Conservation (phyloP, 2,888 invertebrate species). For the Desoria tigrina region DNA sequence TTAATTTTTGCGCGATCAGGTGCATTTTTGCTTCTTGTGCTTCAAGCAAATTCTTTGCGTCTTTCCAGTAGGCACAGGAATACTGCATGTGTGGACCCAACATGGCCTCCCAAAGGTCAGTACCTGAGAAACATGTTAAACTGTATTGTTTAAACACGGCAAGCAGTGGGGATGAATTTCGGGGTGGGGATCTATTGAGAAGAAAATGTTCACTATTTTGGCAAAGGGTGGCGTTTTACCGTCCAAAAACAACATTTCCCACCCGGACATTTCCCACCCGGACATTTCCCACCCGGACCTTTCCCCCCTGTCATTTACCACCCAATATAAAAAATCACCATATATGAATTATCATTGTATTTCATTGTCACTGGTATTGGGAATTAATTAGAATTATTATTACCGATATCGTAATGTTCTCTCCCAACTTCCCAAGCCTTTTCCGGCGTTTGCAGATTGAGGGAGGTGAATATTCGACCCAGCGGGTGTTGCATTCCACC, state of each 20-base stretch:
- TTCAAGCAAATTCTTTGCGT: conserved; percentile 15
- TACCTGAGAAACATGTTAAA: conserved; percentile 3
- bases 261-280: no score
- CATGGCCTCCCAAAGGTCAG: conserved; percentile 9
- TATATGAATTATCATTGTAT: no score
- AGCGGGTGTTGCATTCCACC: conserved; percentile 17
- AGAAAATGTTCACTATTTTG: no score
- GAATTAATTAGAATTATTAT: no score
- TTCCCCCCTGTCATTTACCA: no score
- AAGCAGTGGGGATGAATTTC: no score
- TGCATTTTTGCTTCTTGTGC: conserved; percentile 40
- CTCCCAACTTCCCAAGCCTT: conserved; percentile 33
- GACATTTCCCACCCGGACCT: no score
- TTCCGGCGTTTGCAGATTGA: conserved; percentile 33
- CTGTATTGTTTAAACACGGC: background rate
- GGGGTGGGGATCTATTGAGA: background rate
- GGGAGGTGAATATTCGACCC: conserved; percentile 25
- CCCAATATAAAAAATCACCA: no score
- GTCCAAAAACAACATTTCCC: no score
- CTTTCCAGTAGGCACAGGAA: conserved; percentile 15
- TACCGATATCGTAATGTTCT: conserved; percentile 37
- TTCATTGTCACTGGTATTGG: no score
- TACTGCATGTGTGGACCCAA: conserved; percentile 7
- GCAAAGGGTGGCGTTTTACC: no score
- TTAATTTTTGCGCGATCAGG: conserved; percentile 34